Conservation (phyloP, 2,113 vertebrate species). For the Conger conger region DNA sequence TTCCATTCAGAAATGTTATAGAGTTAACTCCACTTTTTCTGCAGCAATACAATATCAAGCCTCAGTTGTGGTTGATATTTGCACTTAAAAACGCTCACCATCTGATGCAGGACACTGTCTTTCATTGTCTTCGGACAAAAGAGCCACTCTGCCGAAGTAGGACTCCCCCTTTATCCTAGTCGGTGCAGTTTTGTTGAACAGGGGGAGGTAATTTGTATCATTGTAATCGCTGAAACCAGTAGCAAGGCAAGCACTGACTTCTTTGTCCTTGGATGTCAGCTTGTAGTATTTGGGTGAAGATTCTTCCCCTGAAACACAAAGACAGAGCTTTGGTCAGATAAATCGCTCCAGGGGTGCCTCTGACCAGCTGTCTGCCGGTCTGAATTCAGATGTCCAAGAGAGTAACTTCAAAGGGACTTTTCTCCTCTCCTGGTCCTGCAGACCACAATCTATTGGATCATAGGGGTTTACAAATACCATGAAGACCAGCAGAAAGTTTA, state of each 20-base stretch:
- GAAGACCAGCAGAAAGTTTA: not conserved
- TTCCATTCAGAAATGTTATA: too few relatives aligned
- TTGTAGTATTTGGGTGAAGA: not conserved
- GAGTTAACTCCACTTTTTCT: too few relatives aligned
- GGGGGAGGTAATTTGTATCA: accelerated
- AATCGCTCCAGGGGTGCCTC: not conserved
- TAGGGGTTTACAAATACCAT: not conserved
- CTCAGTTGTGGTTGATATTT: not conserved
- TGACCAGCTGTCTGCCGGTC: not conserved
- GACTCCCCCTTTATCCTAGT: not conserved
- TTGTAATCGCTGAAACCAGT: conserved; percentile 45
- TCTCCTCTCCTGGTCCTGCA: not conserved
- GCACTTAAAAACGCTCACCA: not conserved
- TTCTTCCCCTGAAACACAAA: conserved; percentile 38
- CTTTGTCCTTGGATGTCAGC: accelerated
- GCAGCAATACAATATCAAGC: too few relatives aligned
- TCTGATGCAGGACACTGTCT: not conserved
- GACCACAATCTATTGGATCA: not conserved
- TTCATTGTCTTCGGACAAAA: accelerated
- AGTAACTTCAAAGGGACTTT: not conserved
- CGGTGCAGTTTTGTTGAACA: accelerated
- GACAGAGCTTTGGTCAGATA: conserved; percentile 1
- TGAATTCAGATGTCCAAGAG: not conserved
- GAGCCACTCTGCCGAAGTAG: conserved; percentile 43
- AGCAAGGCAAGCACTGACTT: conserved; percentile 42